Percentiles rank a stretch among this genome's conserved stretches.
These are phyloP conservation scores for Drosophila mayaguana DNA, from an alignment of 2,888 invertebrate genomes.

Conservation along the genomic window DNA sequence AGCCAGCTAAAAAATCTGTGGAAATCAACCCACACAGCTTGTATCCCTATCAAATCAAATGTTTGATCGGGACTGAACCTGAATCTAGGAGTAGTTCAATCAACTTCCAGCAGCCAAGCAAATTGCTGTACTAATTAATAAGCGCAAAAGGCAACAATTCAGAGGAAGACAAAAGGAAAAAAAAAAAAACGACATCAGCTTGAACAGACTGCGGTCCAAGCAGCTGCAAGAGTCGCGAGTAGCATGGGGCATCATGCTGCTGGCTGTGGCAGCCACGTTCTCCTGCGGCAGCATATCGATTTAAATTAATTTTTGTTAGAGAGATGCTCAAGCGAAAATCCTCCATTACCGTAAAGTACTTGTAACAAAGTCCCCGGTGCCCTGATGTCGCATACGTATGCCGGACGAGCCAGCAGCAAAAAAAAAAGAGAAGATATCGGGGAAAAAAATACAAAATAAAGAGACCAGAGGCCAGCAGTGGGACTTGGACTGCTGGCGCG, in stretches of 20 bases:
- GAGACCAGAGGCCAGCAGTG: slow-evolving; percentile 24
- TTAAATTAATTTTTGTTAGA: slow-evolving; percentile 85
- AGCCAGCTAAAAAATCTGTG: slow-evolving; percentile 33
- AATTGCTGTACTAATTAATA: slow-evolving; percentile 73
- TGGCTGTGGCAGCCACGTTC: slow-evolving; percentile 58
- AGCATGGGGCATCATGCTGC: slow-evolving; percentile 3
- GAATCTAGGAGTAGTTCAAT: slow-evolving; percentile 49
- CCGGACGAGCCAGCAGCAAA: slow-evolving; percentile 47
- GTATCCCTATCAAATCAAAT: neutral
- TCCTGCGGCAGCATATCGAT: slow-evolving; percentile 82
- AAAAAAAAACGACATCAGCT: slow-evolving; percentile 20
- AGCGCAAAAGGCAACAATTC: slow-evolving; percentile 36
- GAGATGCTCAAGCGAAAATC: slow-evolving; percentile 85
- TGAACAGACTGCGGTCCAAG: slow-evolving; percentile 19
- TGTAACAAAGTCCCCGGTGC: slow-evolving; percentile 82
- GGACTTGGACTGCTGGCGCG: slow-evolving; percentile 16
- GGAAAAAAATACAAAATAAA: slow-evolving; percentile 31
- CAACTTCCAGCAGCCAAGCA: slow-evolving; percentile 49
- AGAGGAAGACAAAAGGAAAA: neutral
- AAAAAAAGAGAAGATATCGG: slow-evolving; percentile 22
- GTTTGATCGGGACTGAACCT: slow-evolving; percentile 7
- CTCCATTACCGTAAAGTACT: slow-evolving; percentile 85
- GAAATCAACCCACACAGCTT: slow-evolving; percentile 5
- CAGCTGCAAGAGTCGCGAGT: slow-evolving; percentile 5
- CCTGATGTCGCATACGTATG: slow-evolving; percentile 76